Base-by-base conservation (phyloP, 2,888 invertebrate genomes). In the Acleris literana region DNA sequence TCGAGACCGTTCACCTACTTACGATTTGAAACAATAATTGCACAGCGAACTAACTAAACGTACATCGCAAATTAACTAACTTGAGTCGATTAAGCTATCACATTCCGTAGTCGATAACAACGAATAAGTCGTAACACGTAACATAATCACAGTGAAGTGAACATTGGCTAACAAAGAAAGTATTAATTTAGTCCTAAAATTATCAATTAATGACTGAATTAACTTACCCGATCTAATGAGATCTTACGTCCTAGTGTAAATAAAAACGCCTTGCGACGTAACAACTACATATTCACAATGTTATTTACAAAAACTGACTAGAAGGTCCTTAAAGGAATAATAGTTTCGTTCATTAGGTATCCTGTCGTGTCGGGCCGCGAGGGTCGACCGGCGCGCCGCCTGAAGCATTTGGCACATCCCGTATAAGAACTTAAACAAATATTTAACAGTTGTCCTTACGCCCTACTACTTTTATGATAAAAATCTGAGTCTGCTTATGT, bases 81-180 rank as follows among this genome's bases (percentile, higher is more conserved):
- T 81, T 72, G 82, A 83, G 77, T 84, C 81, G 83, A 86, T 84
- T 86, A 85, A 87, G 83, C 88, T 92, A 92, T 91, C 91, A 92
- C 92, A 92, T 84, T 83, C 79, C 78, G 81, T 83, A 82, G 84
- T 57, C 39, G 53, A 80, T 88, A 92, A 92, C 92, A 92, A 92
- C 86, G 88, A 89, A 88, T 88, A 86, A 87, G 76, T 79, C 68
- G 68, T 84, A 92, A 92, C 91, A 91, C 74, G 85, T 92, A 92
- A 92, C 91, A 86, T 87, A 92, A 92, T 92, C 91, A 92, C 92
- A 92, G 90, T 89, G 76, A 79, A 87, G 89, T 88, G 91, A 90
- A 92, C 87, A 92, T 92, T 91, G 88, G 89, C 92, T 92, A 92
- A 92, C 92, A 92, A 91, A 91, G 82, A 90, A 92, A 86, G 78